phyloP scores from a whole-genome alignment of 2,888 invertebrate genomes.

The Anarsia innoxiella region DNA sequence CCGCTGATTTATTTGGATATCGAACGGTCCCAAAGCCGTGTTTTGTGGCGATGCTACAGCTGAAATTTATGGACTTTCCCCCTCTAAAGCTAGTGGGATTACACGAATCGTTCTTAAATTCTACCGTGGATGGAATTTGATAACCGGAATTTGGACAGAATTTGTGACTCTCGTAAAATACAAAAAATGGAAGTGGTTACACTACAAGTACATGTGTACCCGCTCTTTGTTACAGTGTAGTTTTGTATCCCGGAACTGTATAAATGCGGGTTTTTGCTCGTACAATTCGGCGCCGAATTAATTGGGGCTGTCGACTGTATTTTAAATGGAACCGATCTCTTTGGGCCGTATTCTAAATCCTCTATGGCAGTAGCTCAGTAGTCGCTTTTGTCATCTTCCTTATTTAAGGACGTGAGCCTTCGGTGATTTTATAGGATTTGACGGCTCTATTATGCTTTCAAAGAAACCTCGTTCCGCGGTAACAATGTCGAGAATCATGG shows the following conservation, averaged over 20 bases:
- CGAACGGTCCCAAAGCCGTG: constrained; percentile 2
- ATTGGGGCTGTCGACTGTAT: too few species aligned
- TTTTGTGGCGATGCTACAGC: constrained; percentile 6
- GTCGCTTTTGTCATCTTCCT: neutral
- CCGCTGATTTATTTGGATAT: constrained; percentile 8
- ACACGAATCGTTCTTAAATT: constrained; percentile 3
- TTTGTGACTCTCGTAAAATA: too few species aligned
- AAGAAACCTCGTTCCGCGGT: neutral
- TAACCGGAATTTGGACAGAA: neutral
- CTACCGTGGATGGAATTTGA: neutral
- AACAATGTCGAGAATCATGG: neutral
- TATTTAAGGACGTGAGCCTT: neutral
- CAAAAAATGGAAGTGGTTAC: too few species aligned
- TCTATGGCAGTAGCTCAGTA: too few species aligned
- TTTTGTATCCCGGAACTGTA: too few species aligned
- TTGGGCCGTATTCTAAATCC: too few species aligned
- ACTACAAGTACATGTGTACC: too few species aligned
- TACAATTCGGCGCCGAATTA: too few species aligned
- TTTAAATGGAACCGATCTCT: too few species aligned
- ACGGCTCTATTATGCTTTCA: constrained; percentile 1
- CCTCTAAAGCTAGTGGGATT: constrained; percentile 2
- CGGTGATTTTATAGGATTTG: constrained; percentile 2
- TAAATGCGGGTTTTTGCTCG: too few species aligned
- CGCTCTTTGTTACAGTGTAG: too few species aligned
- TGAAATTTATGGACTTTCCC: constrained; percentile 5